These are phyloP conservation scores for Bellardia bayeri DNA, from an alignment of 2,888 invertebrate species.

Conservation along the genomic window DNA sequence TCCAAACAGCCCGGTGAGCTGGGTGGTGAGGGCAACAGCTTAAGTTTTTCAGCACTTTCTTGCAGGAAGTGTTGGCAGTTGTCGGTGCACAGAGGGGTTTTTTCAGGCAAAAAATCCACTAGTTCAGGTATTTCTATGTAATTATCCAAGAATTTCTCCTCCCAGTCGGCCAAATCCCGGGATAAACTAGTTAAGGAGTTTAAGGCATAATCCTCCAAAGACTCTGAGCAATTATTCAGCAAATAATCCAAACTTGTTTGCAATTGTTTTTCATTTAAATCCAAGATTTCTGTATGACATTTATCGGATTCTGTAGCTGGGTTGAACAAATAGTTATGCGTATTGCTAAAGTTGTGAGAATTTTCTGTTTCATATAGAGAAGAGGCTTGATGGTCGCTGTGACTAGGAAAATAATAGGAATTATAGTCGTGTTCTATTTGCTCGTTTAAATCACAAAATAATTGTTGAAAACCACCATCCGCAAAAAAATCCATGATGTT, in stretches of 20 bases:
- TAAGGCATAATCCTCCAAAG: conserved; percentile 17
- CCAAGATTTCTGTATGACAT: conserved; percentile 64
- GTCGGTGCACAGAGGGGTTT: conserved; percentile 86
- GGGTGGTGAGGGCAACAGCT: conserved; percentile 71
- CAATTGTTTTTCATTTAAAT: conserved; percentile 72
- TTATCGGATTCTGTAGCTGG: conserved; percentile 5
- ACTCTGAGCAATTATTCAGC: conserved; percentile 62
- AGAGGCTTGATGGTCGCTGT: neutral
- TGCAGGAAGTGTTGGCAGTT: conserved; percentile 85
- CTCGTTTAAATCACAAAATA: conserved; percentile 82
- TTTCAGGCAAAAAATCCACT: conserved; percentile 84
- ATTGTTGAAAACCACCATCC: conserved; percentile 83
- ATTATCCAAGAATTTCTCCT: conserved; percentile 82
- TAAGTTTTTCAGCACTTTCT: conserved; percentile 83
- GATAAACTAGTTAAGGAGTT: conserved; percentile 32
- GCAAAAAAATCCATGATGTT: conserved; percentile 83
- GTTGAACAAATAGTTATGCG: neutral
- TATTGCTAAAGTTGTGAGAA: conserved; percentile 24
- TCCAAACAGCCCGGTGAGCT: conserved; percentile 33
- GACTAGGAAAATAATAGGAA: neutral
- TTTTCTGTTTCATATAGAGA: conserved; percentile 41
- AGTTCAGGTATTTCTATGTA: conserved; percentile 82
- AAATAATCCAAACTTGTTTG: conserved; percentile 74
- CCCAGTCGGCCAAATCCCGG: conserved; percentile 81
- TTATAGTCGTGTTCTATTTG: conserved; percentile 58